Conservation (phyloP, 2,888 invertebrate species). For the Nomada ferruginata region DNA sequence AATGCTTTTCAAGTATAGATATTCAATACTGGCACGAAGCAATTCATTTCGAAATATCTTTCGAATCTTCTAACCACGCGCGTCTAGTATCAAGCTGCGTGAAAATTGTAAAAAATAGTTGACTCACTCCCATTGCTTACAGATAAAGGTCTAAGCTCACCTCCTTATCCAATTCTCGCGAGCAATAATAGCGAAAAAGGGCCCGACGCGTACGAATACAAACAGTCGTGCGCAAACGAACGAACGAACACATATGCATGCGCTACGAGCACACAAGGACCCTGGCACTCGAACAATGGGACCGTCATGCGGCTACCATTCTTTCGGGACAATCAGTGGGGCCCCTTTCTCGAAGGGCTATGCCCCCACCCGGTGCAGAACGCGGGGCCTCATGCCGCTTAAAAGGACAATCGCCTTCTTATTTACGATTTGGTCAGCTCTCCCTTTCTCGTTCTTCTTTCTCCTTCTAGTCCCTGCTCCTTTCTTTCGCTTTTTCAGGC, state of each 20-base stretch:
- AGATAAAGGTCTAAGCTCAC: neutral
- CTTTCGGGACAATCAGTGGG: conserved; percentile 80
- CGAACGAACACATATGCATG: conserved; percentile 52
- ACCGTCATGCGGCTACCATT: conserved; percentile 82
- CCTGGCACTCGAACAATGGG: conserved; percentile 79
- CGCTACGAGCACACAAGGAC: conserved; percentile 64
- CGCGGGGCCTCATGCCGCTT: conserved; percentile 73
- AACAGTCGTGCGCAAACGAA: neutral
- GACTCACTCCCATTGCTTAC: no score
- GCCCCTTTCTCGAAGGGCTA: conserved; percentile 57
- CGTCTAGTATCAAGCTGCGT: no score
- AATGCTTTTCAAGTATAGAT: no score
- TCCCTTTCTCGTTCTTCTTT: conserved; percentile 45
- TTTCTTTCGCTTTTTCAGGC: conserved; percentile 42
- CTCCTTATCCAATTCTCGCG: conserved; percentile 11
- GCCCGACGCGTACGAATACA: conserved; percentile 14
- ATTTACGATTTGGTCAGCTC: conserved; percentile 79
- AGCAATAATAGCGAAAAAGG: conserved; percentile 11
- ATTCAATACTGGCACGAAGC: no score
- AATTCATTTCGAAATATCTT: no score
- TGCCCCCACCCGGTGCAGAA: conserved; percentile 42
- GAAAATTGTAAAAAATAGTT: no score
- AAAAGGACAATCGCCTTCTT: conserved; percentile 82
- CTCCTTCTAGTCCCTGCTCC: conserved; percentile 14
- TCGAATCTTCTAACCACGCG: no score